A percentile compares a stretch with the other conserved stretches of the same genome.
phyloP scores from a whole-genome alignment of 1,140 invertebrate species.

The Rhyzopertha dominica region DNA sequence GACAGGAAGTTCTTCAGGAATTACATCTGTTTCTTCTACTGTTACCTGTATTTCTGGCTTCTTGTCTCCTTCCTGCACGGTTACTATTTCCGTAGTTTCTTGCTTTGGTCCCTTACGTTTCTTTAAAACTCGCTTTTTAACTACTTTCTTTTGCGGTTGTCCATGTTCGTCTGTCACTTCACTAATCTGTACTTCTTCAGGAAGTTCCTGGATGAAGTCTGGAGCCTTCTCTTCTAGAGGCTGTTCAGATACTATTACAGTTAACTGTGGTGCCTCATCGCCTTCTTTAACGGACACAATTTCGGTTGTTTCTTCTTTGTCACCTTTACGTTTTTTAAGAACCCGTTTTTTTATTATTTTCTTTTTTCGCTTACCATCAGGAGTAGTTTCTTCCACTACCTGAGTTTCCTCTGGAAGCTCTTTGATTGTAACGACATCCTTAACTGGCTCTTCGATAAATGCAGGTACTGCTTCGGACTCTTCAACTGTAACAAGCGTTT shows the following conservation, averaged over 20 bases:
- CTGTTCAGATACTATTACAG: too few species aligned
- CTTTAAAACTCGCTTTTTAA: slow-evolving; percentile 25
- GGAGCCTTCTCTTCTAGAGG: too few species aligned
- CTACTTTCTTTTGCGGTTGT: slow-evolving; percentile 27
- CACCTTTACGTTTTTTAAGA: slow-evolving; percentile 9
- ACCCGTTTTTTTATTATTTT: slow-evolving; percentile 8
- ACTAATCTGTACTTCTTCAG: slow-evolving; percentile 29
- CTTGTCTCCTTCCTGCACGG: slow-evolving; percentile 15
- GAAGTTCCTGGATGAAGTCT: slow-evolving; percentile 22
- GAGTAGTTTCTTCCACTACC: slow-evolving; percentile 9
- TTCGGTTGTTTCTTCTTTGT: slow-evolving; percentile 10
- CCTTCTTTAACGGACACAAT: slow-evolving; percentile 14
- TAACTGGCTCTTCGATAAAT: neutral
- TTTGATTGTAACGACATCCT: slow-evolving; percentile 13
- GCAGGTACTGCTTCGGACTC: slow-evolving; percentile 8
- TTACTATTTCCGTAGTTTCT: slow-evolving; percentile 24
- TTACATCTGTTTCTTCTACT: slow-evolving; percentile 17
- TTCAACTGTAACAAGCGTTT: slow-evolving; percentile 13
- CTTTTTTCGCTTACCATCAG: slow-evolving; percentile 5
- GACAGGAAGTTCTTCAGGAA: slow-evolving; percentile 9
- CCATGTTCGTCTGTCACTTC: slow-evolving; percentile 42
- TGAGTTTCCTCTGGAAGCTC: slow-evolving; percentile 17
- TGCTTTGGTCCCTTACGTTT: slow-evolving; percentile 24
- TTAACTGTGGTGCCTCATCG: slow-evolving; percentile 17
- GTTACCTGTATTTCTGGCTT: slow-evolving; percentile 19